Evolutionary conservation across 2,888 invertebrate species (phyloP).

Genomic region (Athetis lepigone): DNA sequence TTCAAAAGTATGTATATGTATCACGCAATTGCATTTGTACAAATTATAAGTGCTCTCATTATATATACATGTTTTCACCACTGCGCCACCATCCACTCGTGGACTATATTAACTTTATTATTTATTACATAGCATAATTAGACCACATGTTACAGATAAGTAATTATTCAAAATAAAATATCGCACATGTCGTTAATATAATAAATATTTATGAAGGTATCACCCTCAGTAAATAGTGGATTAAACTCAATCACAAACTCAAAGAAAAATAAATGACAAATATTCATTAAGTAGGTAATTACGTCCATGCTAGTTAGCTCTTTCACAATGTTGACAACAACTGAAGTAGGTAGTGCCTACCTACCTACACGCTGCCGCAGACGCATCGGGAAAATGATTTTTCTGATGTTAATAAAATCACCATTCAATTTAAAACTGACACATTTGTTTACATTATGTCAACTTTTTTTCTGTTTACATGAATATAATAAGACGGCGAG

Average conservation of each 20-base stretch:
- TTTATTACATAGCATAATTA: conserved; percentile 72
- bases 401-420: conserved; percentile 31
- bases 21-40: conserved; percentile 73
- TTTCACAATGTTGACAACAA: conserved; percentile 53
- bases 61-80: conserved; percentile 66
- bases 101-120: conserved; percentile 79
- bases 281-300: conserved; percentile 47
- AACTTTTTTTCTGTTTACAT: conserved; percentile 47
- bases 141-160: conserved; percentile 69
- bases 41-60: conserved; percentile 70
- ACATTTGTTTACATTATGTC: conserved; percentile 38
- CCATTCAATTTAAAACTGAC: conserved; percentile 46
- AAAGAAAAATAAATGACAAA: conserved; percentile 27
- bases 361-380: conserved; percentile 11
- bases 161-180: conserved; percentile 66
- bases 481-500: conserved; percentile 56
- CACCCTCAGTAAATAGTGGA: conserved; percentile 16
- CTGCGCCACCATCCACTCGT: conserved; percentile 81
- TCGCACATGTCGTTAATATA: conserved; percentile 66
- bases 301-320: conserved; percentile 32
- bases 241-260: conserved; percentile 20
- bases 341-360: conserved; percentile 5
- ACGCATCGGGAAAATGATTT: conserved; percentile 34
- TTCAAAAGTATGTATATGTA: conserved; percentile 61
- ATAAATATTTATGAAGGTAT: conserved; percentile 53